A percentile compares a stretch with the other conserved stretches of the same genome.
These are phyloP conservation scores for Cyprichromis sp. DNA, from an alignment of 2,113 vertebrate genomes.

Conservation along the genomic window DNA sequence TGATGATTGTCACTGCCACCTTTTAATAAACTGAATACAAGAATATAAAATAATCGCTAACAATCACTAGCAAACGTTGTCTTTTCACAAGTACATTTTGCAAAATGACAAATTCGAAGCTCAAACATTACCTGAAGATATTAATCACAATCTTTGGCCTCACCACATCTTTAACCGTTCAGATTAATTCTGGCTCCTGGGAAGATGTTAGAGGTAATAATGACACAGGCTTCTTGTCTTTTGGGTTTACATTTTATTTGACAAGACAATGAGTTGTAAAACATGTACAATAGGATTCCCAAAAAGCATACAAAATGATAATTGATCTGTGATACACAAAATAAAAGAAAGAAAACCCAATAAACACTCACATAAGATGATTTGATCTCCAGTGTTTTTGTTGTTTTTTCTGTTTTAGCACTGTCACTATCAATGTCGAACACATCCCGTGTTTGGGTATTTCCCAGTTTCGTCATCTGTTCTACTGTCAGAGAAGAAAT, in stretches of 20 bases:
- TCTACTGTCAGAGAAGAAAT: constrained; percentile 24
- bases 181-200: not conserved
- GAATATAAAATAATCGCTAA: not conserved
- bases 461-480: constrained; percentile 11
- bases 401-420: not conserved
- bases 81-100: not conserved
- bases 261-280: constrained; percentile 73
- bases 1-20: not conserved
- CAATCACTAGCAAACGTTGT: rapidly evolving
- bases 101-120: not conserved
- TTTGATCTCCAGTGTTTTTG: constrained; percentile 31
- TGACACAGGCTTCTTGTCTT: not conserved
- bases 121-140: not conserved
- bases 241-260: constrained; percentile 68
- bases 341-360: constrained; percentile 6
- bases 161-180: not conserved
- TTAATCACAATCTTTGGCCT: not conserved
- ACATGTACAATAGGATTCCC: constrained; percentile 57
- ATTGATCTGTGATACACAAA: constrained; percentile 6
- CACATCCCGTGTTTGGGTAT: not conserved
- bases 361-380: not conserved
- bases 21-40: not conserved
- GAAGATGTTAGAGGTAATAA: not conserved
- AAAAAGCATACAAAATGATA: constrained; percentile 58
- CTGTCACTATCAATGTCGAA: not conserved